Evolutionary conservation across 2,888 invertebrate genomes (phyloP).

Genomic region (Odontocerum albicorne): DNA sequence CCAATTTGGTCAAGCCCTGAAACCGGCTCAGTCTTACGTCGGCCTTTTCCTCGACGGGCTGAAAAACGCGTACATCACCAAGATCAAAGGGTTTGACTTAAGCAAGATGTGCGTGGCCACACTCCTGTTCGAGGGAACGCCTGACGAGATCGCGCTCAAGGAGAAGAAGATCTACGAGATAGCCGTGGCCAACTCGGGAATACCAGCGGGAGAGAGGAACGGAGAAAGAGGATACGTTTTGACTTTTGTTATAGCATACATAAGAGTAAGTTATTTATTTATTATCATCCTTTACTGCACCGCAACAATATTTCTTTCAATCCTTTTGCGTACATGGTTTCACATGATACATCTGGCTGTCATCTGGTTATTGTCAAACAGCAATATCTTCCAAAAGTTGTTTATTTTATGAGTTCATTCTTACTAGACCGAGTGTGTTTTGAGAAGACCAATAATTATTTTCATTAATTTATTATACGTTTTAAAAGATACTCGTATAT

Average conservation of each 20-base stretch:
- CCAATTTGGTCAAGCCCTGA: constrained; percentile 83
- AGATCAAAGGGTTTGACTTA: constrained; percentile 83
- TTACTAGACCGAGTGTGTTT: too few species aligned
- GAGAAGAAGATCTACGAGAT: constrained; percentile 80
- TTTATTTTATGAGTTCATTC: too few species aligned
- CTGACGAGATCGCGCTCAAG: constrained; percentile 71
- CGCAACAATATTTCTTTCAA: too few species aligned
- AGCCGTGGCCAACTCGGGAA: constrained; percentile 74
- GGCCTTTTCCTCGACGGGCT: constrained; percentile 74
- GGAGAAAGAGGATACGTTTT: constrained; percentile 95
- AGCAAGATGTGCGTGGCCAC: constrained; percentile 87
- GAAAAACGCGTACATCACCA: constrained; percentile 86
- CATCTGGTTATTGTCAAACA: too few species aligned
- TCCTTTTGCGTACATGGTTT: too few species aligned
- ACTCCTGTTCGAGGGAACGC: constrained; percentile 85
- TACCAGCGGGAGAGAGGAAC: constrained; percentile 90
- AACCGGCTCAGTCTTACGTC: constrained; percentile 62
- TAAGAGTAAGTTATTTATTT: constrained; percentile 86
- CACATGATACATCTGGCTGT: too few species aligned
- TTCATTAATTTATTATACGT: too few species aligned
- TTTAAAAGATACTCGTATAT: too few species aligned
- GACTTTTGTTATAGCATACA: constrained; percentile 97
- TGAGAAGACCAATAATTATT: too few species aligned
- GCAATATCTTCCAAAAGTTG: too few species aligned
- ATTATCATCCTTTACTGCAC: too few species aligned